Evolutionary conservation across 2,113 vertebrate genomes (phyloP).

Genomic region (Bucco capensis): DNA sequence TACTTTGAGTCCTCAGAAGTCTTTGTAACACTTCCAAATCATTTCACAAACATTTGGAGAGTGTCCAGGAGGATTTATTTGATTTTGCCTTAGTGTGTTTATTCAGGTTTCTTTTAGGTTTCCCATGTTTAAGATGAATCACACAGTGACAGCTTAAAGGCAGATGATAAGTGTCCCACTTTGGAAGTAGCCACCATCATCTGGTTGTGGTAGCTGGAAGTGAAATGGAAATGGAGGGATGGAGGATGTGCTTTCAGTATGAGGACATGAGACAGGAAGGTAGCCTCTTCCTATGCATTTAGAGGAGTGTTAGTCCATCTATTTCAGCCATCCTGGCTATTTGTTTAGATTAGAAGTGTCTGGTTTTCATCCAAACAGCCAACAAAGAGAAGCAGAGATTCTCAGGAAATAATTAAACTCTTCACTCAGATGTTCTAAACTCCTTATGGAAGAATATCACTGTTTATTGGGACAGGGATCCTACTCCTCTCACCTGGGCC

Average conservation of each 20-base stretch:
- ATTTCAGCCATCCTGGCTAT: not conserved
- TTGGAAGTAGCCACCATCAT: not conserved
- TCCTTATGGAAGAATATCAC: not conserved
- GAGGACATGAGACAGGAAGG: not conserved
- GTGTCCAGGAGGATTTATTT: not conserved
- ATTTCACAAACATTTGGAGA: not conserved
- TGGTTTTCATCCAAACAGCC: not conserved
- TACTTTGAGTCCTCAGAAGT: not conserved
- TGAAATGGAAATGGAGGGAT: not conserved
- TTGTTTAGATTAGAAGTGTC: not conserved
- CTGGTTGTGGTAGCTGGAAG: not conserved
- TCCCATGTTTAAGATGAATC: not conserved
- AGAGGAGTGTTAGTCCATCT: not conserved
- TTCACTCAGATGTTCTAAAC: not conserved
- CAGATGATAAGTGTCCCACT: not conserved
- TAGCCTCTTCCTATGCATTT: not conserved
- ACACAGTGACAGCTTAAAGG: not conserved
- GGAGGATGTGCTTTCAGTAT: not conserved
- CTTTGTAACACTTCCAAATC: not conserved
- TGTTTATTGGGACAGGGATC: not conserved
- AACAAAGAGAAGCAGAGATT: not conserved
- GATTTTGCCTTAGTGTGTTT: not conserved
- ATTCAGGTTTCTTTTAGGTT: not conserved
- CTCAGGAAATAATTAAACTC: not conserved
- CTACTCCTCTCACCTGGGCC: not conserved